Conservation (phyloP, 1,140 invertebrate species). For the Hycleus phaleratus region DNA sequence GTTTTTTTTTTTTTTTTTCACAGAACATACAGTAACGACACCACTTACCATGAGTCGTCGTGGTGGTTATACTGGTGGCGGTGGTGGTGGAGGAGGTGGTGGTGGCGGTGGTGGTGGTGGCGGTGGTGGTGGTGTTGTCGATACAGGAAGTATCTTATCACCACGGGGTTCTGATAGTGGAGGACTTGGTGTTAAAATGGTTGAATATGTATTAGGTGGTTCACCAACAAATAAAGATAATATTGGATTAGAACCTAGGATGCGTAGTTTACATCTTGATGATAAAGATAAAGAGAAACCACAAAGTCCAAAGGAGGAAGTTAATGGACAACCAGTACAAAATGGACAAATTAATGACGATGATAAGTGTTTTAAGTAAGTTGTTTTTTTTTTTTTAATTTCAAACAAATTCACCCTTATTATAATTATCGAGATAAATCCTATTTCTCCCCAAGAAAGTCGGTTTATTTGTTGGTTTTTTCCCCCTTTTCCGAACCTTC, state of each 20-base stretch:
- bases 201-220: constrained; percentile 87
- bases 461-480: neutral
- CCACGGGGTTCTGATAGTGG: constrained; percentile 63
- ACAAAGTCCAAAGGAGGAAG: constrained; percentile 58
- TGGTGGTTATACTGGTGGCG: constrained; percentile 47
- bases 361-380: constrained; percentile 89
- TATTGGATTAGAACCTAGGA: constrained; percentile 55
- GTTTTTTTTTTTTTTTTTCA: constrained; percentile 2
- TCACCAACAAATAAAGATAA: constrained; percentile 78
- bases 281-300: constrained; percentile 59
- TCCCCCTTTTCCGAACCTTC: constrained; percentile 22
- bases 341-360: constrained; percentile 84
- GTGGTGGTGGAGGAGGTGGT: constrained; percentile 44
- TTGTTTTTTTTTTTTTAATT: constrained; percentile 27
- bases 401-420: neutral
- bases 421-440: too few relatives aligned
- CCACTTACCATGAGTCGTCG: constrained; percentile 64
- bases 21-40: constrained; percentile 67
- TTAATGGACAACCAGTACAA: constrained; percentile 47
- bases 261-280: constrained; percentile 61
- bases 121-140: constrained; percentile 42
- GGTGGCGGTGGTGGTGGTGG: constrained; percentile 56
- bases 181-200: constrained; percentile 90
- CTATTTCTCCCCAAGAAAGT: neutral
- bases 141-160: constrained; percentile 53